Evolutionary conservation across 2,888 invertebrate genomes (phyloP), one percentile per base, ranked within the genome.

Genomic region (Augiades crinisus): DNA sequence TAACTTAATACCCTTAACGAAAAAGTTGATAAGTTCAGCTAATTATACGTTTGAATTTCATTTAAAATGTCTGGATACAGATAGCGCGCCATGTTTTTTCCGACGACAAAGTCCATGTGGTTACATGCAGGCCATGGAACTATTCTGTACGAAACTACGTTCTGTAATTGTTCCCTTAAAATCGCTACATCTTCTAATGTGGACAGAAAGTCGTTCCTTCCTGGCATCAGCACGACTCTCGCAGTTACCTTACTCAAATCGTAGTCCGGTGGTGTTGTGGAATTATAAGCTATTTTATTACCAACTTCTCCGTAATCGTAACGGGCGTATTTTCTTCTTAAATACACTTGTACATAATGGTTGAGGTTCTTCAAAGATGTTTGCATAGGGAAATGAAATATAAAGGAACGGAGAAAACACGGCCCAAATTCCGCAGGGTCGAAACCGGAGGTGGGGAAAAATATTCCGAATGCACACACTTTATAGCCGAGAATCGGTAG

Each of bases 91-190:
- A 65, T 62, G 14, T 61, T 50, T 31, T 54, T 31, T 1, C 68
- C 73, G 61, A 62, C 67, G n/a, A 67, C 41, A 33, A 61, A 62
- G 37, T 73, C 70, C 3, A 61, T 14, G 24, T 75, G 73, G 24
- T 65, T 68, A 44, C 63, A 62, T 7, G 45, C 8, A 0, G 49
- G 19, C 5, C 56, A 49, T 0, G 60, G 54, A 14, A 61, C 40
- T 0, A 66, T 45, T 8, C 58, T 47, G 33, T 67, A 58, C 0
- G 64, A 51, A 2, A 66, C 64, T 1, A 72, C 62, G 17, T 69
- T 69, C 0, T 65, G 63, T n/a, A 74, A 51, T 7, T 53, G 38
- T 0, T 46, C 22, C 1, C 47, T 44, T n/a, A 72, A 53, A 1
- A 53, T 38, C 1, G 55, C 56, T 3, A 63, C 64, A 12, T 72